A percentile compares a stretch with the other conserved stretches of the same genome.
Conservation (phyloP, 2,888 invertebrate species). For the Philereme transversata region DNA sequence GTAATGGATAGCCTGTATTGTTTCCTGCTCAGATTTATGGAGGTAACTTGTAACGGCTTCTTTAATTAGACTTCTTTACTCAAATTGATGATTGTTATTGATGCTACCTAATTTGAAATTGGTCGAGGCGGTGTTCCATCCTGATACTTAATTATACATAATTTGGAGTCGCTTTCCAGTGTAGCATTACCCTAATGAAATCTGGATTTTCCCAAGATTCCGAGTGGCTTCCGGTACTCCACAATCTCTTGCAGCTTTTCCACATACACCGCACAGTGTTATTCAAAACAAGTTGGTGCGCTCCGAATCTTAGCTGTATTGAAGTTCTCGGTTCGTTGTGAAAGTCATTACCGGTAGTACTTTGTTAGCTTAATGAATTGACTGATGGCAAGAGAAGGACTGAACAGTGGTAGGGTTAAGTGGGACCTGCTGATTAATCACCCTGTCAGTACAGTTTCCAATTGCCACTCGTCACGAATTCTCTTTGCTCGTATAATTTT, state of each 20-base stretch:
- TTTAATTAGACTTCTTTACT: constrained; percentile 82
- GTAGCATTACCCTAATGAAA: constrained; percentile 38
- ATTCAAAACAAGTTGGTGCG: constrained; percentile 46
- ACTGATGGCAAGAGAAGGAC: constrained; percentile 79
- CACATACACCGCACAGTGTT: constrained; percentile 19
- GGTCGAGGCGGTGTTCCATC: constrained; percentile 56
- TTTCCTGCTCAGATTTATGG: constrained; percentile 80
- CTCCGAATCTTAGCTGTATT: constrained; percentile 59
- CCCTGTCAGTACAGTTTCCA: constrained; percentile 79
- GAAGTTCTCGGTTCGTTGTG: constrained; percentile 65
- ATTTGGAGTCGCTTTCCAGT: constrained; percentile 51
- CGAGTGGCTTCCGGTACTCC: background rate
- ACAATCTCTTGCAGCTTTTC: constrained; percentile 15
- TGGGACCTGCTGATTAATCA: constrained; percentile 81
- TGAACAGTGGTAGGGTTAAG: constrained; percentile 81
- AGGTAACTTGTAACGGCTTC: constrained; percentile 83
- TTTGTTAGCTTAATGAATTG: constrained; percentile 83
- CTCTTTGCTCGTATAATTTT: constrained; percentile 62
- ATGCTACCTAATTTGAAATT: constrained; percentile 73
- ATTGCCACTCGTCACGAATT: constrained; percentile 78
- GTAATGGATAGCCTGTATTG: constrained; percentile 81
- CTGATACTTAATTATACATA: constrained; percentile 54
- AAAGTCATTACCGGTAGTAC: constrained; percentile 80
- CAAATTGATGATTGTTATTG: constrained; percentile 81
- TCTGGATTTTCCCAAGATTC: constrained; percentile 32